phyloP scores from a whole-genome alignment of 1,140 invertebrate species.

The Calliopsis andreniformis region DNA sequence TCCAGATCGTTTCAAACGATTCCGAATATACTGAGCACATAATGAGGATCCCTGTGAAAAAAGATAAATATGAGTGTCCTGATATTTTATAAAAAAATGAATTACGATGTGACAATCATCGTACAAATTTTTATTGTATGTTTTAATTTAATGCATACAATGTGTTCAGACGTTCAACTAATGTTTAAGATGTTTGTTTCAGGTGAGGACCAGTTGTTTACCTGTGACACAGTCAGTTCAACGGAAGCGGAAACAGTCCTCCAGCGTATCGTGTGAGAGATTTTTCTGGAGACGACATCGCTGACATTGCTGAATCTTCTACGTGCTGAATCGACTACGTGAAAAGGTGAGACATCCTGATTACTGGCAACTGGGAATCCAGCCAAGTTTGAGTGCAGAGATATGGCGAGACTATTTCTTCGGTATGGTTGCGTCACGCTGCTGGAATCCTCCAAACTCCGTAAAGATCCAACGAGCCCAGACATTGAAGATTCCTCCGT shows the following conservation, averaged over 20 bases:
- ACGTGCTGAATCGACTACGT: constrained; percentile 77
- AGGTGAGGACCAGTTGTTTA: constrained; percentile 21
- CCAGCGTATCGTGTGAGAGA: constrained; percentile 88
- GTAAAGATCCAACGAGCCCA: constrained; percentile 31
- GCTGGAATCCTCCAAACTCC: constrained; percentile 39
- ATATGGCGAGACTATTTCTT: constrained; percentile 69
- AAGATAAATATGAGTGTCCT: constrained; percentile 17
- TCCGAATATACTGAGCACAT: constrained; percentile 86
- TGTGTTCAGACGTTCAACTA: neutral
- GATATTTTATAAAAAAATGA: too few relatives aligned
- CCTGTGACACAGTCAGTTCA: constrained; percentile 83
- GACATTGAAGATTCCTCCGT: constrained; percentile 38
- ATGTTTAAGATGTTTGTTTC: neutral
- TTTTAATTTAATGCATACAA: neutral
- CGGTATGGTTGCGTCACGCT: constrained; percentile 49
- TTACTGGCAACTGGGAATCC: constrained; percentile 43
- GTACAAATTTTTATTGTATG: too few relatives aligned
- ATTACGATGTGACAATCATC: too few relatives aligned
- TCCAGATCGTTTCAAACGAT: constrained; percentile 84
- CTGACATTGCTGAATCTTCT: constrained; percentile 87
- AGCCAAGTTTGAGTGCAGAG: constrained; percentile 71
- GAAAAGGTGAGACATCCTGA: constrained; percentile 48
- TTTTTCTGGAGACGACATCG: constrained; percentile 86
- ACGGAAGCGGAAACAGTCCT: constrained; percentile 81
- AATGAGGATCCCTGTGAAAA: constrained; percentile 83